Evolutionary conservation across 2,797 vertebrate genomes (phyloP).

Genomic region (Fringilla coelebs): DNA sequence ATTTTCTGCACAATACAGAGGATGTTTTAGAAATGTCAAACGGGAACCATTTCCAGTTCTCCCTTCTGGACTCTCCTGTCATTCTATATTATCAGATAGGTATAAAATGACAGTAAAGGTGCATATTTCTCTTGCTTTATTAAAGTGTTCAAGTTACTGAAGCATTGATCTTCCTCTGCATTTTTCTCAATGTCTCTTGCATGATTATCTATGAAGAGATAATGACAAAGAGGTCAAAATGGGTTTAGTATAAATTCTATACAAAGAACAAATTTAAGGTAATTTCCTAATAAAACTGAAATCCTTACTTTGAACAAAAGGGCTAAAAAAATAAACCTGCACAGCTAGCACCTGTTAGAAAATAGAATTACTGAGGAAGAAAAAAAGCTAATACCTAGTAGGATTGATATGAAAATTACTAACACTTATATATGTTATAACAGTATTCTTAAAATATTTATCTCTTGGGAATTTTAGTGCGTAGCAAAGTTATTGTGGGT

Average conservation of each 20-base stretch:
- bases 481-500: neutral
- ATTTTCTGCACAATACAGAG: neutral
- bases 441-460: neutral
- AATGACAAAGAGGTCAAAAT: neutral
- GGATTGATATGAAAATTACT: neutral
- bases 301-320: neutral
- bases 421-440: neutral
- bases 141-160: neutral
- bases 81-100: neutral
- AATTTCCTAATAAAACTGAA: neutral
- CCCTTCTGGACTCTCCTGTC: neutral
- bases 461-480: neutral
- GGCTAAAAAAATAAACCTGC: neutral
- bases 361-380: neutral
- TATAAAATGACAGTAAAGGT: neutral
- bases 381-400: neutral
- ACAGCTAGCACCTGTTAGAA: neutral
- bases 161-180: neutral
- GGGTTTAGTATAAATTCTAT: neutral
- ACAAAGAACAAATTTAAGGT: neutral
- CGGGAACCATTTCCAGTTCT: neutral
- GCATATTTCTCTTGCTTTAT: neutral
- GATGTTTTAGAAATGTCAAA: neutral
- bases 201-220: neutral
- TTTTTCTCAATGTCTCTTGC: neutral